Evolutionary conservation across 2,888 invertebrate species (phyloP).

Genomic region (Andrena marginata): DNA sequence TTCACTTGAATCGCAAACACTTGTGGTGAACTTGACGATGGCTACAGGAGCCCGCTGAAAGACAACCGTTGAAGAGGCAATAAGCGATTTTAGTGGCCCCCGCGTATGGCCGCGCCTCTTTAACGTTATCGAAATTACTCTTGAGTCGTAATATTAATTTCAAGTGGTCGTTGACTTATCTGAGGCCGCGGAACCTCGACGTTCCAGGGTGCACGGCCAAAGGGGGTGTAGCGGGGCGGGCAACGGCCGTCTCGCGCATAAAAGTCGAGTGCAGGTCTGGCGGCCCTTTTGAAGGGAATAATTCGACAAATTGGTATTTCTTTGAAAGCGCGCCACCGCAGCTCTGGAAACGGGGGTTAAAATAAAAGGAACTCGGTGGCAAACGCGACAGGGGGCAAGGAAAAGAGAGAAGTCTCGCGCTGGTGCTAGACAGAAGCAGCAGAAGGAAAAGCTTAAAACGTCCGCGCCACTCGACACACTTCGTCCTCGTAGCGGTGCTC

Average conservation of each 20-base stretch:
- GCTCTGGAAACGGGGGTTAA: background rate
- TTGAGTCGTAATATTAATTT: slow-evolving; percentile 57
- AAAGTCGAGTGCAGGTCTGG: slow-evolving; percentile 57
- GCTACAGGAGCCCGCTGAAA: slow-evolving; percentile 19
- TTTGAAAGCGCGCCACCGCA: slow-evolving; percentile 59
- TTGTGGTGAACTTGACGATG: background rate
- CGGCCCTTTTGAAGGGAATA: slow-evolving; percentile 62
- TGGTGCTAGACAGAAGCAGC: slow-evolving; percentile 23
- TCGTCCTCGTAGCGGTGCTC: background rate
- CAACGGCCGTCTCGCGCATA: slow-evolving; percentile 42
- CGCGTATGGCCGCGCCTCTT: slow-evolving; percentile 8
- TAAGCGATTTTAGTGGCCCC: slow-evolving; percentile 22
- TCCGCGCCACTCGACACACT: slow-evolving; percentile 50
- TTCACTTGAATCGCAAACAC: too few species aligned
- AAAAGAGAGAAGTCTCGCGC: slow-evolving; percentile 15
- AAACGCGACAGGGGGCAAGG: background rate
- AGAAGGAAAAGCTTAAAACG: slow-evolving; percentile 57
- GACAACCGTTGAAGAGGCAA: slow-evolving; percentile 24
- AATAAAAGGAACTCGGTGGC: slow-evolving; percentile 24
- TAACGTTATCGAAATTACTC: slow-evolving; percentile 40
- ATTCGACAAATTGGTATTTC: slow-evolving; percentile 75
- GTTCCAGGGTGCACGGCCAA: background rate
- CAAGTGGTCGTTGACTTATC: slow-evolving; percentile 42
- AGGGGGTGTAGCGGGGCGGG: background rate
- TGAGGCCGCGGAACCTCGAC: background rate